Percentiles rank a stretch among this genome's conserved stretches.
These are phyloP conservation scores for Lamprotornis superbus DNA, from an alignment of 2,113 vertebrate species.

Conservation along the genomic window DNA sequence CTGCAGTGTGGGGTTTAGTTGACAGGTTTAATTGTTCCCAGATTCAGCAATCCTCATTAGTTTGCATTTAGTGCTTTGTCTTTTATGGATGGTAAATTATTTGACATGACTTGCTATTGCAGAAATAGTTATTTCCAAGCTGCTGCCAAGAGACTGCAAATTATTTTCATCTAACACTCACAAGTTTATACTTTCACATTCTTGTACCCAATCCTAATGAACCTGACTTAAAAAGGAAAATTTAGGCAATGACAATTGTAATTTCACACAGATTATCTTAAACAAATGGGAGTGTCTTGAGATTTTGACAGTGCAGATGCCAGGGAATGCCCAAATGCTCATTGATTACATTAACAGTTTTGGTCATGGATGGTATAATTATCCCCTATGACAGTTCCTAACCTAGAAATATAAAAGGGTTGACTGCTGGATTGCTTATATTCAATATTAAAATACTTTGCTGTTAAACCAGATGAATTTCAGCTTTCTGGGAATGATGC, in stretches of 20 bases:
- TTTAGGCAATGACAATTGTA: slow-evolving; percentile 48
- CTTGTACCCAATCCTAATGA: slow-evolving; percentile 27
- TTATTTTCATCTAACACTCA: slow-evolving; percentile 14
- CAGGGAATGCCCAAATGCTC: neutral
- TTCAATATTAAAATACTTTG: neutral
- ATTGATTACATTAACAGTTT: neutral
- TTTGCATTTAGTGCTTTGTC: neutral
- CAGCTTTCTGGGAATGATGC: neutral
- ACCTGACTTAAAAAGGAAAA: slow-evolving; percentile 25
- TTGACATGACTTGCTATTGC: slow-evolving; percentile 34
- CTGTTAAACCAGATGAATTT: neutral
- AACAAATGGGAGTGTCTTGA: neutral
- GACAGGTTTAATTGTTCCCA: slow-evolving; percentile 12
- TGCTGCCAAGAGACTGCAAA: slow-evolving; percentile 18
- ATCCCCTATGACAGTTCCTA: neutral
- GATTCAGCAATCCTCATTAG: slow-evolving; percentile 32
- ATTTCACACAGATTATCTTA: slow-evolving; percentile 12
- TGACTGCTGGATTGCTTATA: neutral
- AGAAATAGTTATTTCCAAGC: slow-evolving; percentile 49
- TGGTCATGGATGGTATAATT: neutral
- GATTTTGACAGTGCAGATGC: neutral
- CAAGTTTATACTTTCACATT: slow-evolving; percentile 30
- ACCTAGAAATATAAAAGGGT: neutral
- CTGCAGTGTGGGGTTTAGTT: neutral
- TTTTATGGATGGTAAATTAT: slow-evolving; percentile 46